Percentiles rank a stretch among this genome's conserved stretches.
Evolutionary conservation across 1,140 invertebrate genomes (phyloP).

Genomic region (Drosophila novamexicana): DNA sequence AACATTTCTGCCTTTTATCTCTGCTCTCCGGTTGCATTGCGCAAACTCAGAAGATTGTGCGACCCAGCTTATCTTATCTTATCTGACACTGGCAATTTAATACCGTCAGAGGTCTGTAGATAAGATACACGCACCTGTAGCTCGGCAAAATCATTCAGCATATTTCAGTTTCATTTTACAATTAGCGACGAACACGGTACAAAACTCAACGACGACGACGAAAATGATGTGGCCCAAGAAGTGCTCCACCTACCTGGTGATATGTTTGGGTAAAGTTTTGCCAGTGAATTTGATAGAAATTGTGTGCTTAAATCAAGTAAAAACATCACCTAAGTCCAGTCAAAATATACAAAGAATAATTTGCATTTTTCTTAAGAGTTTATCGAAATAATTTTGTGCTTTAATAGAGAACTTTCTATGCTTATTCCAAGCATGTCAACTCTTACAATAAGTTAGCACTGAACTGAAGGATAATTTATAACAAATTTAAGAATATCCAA

Average conservation of each 20-base stretch:
- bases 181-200: conserved; percentile 56
- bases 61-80: conserved; percentile 36
- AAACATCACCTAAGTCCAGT: too few relatives aligned
- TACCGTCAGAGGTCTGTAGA: conserved; percentile 36
- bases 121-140: conserved; percentile 66
- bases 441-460: too few relatives aligned
- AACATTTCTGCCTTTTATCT: conserved; percentile 4
- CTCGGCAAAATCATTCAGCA: conserved; percentile 50
- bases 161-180: conserved; percentile 71
- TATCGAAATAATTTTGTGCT: too few relatives aligned
- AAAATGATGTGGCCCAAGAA: conserved; percentile 81
- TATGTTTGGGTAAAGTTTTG: conserved; percentile 78
- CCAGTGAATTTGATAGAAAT: conserved; percentile 5
- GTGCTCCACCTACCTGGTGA: conserved; percentile 77
- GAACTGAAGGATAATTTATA: too few relatives aligned
- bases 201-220: conserved; percentile 9
- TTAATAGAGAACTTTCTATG: too few relatives aligned
- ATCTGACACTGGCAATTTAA: conserved; percentile 41
- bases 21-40: conserved; percentile 12
- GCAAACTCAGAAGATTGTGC: conserved; percentile 17
- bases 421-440: too few relatives aligned
- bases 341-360: too few relatives aligned
- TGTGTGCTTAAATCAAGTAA: too few relatives aligned
- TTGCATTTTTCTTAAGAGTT: too few relatives aligned
- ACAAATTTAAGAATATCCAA: too few relatives aligned